Percentiles rank a stretch among this genome's conserved stretches.
Conservation (phyloP, 2,888 invertebrate genomes). For the Epiperipatus broadwayi region DNA sequence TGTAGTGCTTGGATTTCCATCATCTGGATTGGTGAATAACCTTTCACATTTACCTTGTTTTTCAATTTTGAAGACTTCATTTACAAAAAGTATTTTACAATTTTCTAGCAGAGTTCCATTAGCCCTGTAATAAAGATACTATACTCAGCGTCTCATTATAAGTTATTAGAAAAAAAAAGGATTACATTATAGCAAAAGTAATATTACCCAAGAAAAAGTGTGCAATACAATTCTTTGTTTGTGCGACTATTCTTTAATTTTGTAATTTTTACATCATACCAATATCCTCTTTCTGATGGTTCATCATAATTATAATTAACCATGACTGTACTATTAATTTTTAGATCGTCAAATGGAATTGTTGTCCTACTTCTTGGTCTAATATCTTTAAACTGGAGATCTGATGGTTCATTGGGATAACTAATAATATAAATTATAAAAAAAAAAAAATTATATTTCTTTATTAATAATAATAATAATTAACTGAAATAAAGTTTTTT, state of each 20-base stretch:
- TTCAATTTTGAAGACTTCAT: slow-evolving; percentile 47
- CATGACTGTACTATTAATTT: slow-evolving; percentile 43
- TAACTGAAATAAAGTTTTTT: no score
- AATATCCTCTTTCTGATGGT: slow-evolving; percentile 44
- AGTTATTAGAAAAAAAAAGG: no score
- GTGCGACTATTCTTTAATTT: no score
- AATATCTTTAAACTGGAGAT: slow-evolving; percentile 33
- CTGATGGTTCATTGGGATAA: slow-evolving; percentile 17
- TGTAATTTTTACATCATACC: slow-evolving; percentile 37
- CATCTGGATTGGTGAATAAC: no score
- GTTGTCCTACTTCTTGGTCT: slow-evolving; percentile 44
- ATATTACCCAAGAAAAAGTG: no score
- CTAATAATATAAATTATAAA: slow-evolving; percentile 1
- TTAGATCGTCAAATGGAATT: slow-evolving; percentile 36
- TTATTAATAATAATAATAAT: no score
- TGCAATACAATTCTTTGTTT: no score
- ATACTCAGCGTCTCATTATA: background rate
- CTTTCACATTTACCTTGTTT: no score
- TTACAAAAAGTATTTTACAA: slow-evolving; percentile 37
- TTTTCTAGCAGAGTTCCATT: slow-evolving; percentile 38
- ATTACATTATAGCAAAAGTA: no score
- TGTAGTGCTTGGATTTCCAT: no score
- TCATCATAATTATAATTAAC: slow-evolving; percentile 53
- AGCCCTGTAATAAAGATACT: slow-evolving; percentile 19
- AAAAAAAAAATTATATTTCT: slow-evolving; percentile 3